These are phyloP conservation scores for Patiria miniata DNA, from an alignment of 35 echinoderm and acorn worm genomes.

Conservation along the genomic window DNA sequence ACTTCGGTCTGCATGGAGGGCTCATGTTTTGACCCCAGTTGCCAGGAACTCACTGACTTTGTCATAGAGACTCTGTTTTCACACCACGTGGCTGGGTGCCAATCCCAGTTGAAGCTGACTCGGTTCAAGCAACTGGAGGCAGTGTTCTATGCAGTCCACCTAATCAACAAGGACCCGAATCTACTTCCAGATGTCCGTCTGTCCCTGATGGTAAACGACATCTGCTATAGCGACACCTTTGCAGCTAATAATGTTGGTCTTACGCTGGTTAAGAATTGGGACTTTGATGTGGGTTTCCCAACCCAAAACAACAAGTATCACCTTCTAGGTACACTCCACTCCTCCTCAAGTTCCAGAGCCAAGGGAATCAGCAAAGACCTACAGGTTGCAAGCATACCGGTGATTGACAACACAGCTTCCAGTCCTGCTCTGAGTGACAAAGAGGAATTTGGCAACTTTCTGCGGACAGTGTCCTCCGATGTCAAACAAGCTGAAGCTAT, in stretches of 20 bases:
- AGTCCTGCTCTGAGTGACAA: slow-evolving; percentile 43
- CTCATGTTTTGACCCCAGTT: not conserved
- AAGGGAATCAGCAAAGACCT: not conserved
- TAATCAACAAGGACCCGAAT: slow-evolving; percentile 35
- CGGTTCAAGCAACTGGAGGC: slow-evolving; percentile 16
- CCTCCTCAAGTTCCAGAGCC: not conserved
- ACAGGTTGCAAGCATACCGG: not conserved
- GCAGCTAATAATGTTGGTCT: not conserved
- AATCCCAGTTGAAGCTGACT: not conserved
- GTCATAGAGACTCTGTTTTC: not conserved
- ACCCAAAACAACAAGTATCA: not conserved
- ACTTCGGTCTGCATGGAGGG: not conserved
- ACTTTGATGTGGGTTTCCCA: not conserved
- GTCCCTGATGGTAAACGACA: not conserved
- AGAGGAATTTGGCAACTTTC: slow-evolving; percentile 40
- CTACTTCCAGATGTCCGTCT: slow-evolving; percentile 44
- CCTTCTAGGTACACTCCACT: not conserved
- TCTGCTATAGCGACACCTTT: slow-evolving; percentile 35
- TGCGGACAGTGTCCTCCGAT: slow-evolving; percentile 33
- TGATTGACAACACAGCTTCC: slow-evolving; percentile 28
- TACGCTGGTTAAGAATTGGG: not conserved
- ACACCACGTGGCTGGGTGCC: not conserved
- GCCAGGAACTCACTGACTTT: not conserved
- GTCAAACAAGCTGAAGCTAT: slow-evolving; percentile 10
- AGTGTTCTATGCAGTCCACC: slow-evolving; percentile 30